Percentiles rank a stretch among this genome's conserved stretches.
Conservation (phyloP, 2,797 vertebrate species). For the Phoebastria nigripes region DNA sequence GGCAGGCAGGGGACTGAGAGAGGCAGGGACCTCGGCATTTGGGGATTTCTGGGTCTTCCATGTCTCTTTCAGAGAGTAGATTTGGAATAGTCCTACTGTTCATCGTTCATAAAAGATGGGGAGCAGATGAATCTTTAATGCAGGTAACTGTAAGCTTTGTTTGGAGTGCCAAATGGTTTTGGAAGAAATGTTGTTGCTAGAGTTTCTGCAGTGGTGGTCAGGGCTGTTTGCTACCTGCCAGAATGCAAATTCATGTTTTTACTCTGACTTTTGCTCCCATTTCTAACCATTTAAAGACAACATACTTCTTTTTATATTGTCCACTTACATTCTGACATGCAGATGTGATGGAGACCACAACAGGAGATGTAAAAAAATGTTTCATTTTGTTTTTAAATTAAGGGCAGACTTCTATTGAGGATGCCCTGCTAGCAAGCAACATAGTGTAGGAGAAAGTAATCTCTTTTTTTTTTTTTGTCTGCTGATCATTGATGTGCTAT, state of each 20-base stretch:
- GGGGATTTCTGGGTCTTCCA: background rate
- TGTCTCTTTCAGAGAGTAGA: background rate
- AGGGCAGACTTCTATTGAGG: background rate
- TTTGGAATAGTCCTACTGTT: rapidly evolving
- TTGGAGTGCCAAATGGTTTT: background rate
- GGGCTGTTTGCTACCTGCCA: background rate
- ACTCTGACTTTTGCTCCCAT: background rate
- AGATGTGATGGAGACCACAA: background rate
- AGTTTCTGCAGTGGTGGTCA: rapidly evolving
- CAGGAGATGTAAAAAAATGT: background rate
- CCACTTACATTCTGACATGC: background rate
- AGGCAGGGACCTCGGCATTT: rapidly evolving
- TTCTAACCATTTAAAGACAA: background rate
- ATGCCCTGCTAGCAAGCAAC: background rate
- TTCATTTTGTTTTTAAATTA: background rate
- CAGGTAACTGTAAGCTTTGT: background rate
- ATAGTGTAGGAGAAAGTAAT: background rate
- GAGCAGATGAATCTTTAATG: background rate
- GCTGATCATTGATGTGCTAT: background rate
- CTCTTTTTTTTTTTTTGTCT: background rate
- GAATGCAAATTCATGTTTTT: background rate
- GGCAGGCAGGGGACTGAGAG: background rate
- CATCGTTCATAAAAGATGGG: background rate
- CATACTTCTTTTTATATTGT: rapidly evolving
- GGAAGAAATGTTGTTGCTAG: background rate